Conservation (phyloP, 2,797 vertebrate species). For the Podarcis lilfordi region DNA sequence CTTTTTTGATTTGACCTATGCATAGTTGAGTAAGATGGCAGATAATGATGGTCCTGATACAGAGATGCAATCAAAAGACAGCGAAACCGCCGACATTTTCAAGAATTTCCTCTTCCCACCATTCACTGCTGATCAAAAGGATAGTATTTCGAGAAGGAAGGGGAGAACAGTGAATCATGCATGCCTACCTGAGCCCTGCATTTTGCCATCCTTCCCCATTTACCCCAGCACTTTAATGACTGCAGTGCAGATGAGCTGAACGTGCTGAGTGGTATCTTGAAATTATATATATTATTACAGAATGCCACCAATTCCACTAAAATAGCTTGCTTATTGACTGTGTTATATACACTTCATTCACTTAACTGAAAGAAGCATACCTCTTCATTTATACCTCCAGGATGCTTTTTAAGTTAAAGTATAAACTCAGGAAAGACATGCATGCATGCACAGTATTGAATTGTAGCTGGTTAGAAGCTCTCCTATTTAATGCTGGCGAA, state of each 20-base stretch:
- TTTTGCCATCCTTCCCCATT: background rate
- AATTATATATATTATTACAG: background rate
- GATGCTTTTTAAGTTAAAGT: no score
- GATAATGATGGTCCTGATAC: background rate
- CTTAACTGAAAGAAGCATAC: background rate
- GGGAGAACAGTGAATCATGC: background rate
- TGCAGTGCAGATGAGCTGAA: background rate
- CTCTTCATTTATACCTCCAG: background rate
- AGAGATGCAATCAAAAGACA: background rate
- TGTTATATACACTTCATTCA: background rate
- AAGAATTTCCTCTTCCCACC: background rate
- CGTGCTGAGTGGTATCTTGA: background rate
- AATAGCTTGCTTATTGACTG: background rate
- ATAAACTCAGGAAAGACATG: slow-evolving; percentile 13
- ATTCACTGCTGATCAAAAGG: background rate
- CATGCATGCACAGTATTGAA: slow-evolving; percentile 2
- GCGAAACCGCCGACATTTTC: background rate
- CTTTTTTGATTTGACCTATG: background rate
- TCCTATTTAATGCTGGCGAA: slow-evolving; percentile 27
- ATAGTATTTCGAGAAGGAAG: no score
- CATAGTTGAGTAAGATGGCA: background rate
- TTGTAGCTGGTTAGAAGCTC: slow-evolving; percentile 22
- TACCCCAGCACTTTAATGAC: background rate
- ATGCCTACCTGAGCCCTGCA: background rate
- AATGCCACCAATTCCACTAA: background rate